Evolutionary conservation across 2,888 invertebrate species (phyloP).

Genomic region (Hirtodrosophila trivittata): DNA sequence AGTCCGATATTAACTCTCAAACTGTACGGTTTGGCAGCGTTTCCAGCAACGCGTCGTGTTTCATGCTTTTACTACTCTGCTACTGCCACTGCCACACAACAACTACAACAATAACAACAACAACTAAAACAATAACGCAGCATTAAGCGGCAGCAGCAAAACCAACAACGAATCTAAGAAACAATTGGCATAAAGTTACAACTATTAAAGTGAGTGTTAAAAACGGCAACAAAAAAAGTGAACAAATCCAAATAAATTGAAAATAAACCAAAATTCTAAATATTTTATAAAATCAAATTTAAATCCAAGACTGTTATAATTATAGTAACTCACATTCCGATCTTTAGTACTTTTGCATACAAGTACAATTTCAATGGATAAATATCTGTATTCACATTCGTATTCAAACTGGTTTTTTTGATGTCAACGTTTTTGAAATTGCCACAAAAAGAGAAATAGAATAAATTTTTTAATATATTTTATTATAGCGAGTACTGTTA

Average conservation of each 20-base stretch:
- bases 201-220: constrained; percentile 62
- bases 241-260: constrained; percentile 3
- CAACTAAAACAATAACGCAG: constrained; percentile 8
- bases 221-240: constrained; percentile 12
- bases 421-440: not conserved
- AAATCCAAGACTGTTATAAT: constrained; percentile 42
- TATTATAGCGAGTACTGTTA: constrained; percentile 4
- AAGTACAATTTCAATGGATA: constrained; percentile 33
- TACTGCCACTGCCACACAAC: constrained; percentile 26
- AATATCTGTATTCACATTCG: not conserved
- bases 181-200: constrained; percentile 51
- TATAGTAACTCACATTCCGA: constrained; percentile 59
- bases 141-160: constrained; percentile 28
- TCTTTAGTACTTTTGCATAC: too few relatives aligned
- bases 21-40: constrained; percentile 82
- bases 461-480: not conserved
- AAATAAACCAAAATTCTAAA: constrained; percentile 6
- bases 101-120: constrained; percentile 29
- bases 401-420: too few relatives aligned
- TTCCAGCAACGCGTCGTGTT: constrained; percentile 67
- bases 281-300: constrained; percentile 17
- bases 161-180: constrained; percentile 40
- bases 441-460: not conserved
- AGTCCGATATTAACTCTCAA: constrained; percentile 84
- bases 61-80: constrained; percentile 44